These are phyloP conservation scores for Yasuhikotakia modesta DNA, from an alignment of 2,797 vertebrate genomes.

Conservation along the genomic window DNA sequence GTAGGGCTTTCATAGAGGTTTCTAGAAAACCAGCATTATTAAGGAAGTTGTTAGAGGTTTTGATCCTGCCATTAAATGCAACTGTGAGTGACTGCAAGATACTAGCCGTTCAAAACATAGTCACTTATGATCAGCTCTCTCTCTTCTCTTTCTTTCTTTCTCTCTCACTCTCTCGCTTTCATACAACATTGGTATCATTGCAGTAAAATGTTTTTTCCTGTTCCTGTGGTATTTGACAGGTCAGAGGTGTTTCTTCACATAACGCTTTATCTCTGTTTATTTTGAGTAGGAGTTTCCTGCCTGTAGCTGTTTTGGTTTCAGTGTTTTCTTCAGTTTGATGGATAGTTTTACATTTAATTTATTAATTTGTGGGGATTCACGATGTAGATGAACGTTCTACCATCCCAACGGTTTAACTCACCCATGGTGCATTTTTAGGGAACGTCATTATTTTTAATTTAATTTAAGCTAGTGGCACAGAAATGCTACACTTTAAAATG, in stretches of 20 bases:
- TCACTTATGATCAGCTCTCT: background rate
- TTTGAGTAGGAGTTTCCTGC: no score
- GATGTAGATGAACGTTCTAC: no score
- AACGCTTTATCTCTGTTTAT: background rate
- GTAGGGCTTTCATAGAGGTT: no score
- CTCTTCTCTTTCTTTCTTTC: background rate
- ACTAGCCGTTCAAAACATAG: slow-evolving; percentile 17
- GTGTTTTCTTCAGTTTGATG: no score
- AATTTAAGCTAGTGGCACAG: background rate
- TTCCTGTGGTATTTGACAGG: background rate
- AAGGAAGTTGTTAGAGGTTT: no score
- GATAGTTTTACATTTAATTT: no score
- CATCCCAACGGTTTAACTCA: background rate
- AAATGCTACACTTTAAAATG: slow-evolving; percentile 7
- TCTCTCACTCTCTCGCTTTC: background rate
- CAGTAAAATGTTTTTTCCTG: background rate
- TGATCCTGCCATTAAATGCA: slow-evolving; percentile 6
- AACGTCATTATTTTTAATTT: background rate
- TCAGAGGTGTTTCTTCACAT: background rate
- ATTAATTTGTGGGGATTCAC: no score
- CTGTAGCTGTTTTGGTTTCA: no score
- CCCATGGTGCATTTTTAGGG: background rate
- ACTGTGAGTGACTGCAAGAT: slow-evolving; percentile 24
- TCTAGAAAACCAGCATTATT: no score
- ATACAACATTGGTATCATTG: background rate